Percentiles rank a stretch among this genome's conserved stretches.
Conservation (phyloP, 2,888 invertebrate species). For the Hypena proboscidalis region DNA sequence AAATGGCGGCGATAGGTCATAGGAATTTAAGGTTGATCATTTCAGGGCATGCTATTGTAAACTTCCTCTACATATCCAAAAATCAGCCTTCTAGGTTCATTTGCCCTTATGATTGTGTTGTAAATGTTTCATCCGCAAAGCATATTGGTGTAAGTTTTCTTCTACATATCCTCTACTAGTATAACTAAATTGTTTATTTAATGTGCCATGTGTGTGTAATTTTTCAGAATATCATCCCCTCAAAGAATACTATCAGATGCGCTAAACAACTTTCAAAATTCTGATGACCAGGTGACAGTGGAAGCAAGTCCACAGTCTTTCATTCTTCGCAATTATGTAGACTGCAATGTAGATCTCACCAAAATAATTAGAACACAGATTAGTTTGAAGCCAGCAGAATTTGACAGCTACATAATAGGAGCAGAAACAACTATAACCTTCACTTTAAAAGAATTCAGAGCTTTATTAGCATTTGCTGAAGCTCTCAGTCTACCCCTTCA, state of each 20-base stretch:
- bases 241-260: slow-evolving; percentile 90
- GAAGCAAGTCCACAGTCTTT: slow-evolving; percentile 87
- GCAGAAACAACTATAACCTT: slow-evolving; percentile 91
- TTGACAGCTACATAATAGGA: slow-evolving; percentile 88
- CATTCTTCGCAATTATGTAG: slow-evolving; percentile 91
- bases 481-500: slow-evolving; percentile 88
- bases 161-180: too few species aligned
- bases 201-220: slow-evolving; percentile 11
- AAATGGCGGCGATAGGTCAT: too few species aligned
- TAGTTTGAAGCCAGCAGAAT: slow-evolving; percentile 89
- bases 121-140: too few species aligned
- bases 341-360: slow-evolving; percentile 86
- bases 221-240: slow-evolving; percentile 84
- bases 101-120: too few species aligned
- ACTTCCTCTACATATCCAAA: too few species aligned
- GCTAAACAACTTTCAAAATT: slow-evolving; percentile 91
- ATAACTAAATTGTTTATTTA: too few species aligned
- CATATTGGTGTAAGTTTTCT: too few species aligned
- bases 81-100: too few species aligned
- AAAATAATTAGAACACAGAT: slow-evolving; percentile 92
- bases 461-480: slow-evolving; percentile 92
- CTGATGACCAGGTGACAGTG: slow-evolving; percentile 93
- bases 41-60: too few species aligned
- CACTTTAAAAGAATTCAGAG: slow-evolving; percentile 93
- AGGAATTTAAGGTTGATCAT: too few species aligned